These are phyloP conservation scores for Sceloporus tristichus DNA, from an alignment of 2,113 vertebrate genomes.

Conservation along the genomic window DNA sequence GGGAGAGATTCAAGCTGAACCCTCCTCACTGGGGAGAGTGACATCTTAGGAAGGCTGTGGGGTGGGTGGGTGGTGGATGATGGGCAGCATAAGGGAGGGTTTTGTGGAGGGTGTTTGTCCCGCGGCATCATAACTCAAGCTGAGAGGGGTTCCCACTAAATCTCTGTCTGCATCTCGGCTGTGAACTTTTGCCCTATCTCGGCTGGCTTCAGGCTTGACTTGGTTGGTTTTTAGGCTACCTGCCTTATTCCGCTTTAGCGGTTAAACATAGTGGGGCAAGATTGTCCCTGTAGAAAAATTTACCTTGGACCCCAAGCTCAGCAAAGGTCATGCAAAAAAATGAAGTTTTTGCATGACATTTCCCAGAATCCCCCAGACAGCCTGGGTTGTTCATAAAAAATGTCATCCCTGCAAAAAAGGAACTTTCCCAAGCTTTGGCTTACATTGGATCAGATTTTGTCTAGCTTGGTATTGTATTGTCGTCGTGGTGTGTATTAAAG, in stretches of 20 bases:
- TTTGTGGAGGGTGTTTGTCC: constrained; percentile 28
- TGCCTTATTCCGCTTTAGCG: not conserved
- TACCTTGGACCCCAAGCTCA: too few relatives aligned
- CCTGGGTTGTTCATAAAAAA: too few relatives aligned
- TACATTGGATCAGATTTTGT: too few relatives aligned
- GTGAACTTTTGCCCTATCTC: constrained; percentile 33
- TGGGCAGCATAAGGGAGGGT: not conserved
- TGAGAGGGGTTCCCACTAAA: constrained; percentile 36
- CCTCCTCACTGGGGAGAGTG: not conserved
- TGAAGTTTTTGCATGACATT: too few relatives aligned
- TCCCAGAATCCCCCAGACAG: too few relatives aligned
- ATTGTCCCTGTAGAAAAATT: not conserved
- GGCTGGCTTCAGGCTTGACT: not conserved
- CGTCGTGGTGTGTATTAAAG: too few relatives aligned
- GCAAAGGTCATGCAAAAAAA: too few relatives aligned
- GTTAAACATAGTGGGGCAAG: not conserved
- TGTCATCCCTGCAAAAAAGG: too few relatives aligned
- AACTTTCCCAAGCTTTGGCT: too few relatives aligned
- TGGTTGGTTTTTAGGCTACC: not conserved
- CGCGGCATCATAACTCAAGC: constrained; percentile 18
- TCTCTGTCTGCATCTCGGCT: constrained; percentile 31
- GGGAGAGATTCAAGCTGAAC: not conserved
- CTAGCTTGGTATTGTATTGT: too few relatives aligned
- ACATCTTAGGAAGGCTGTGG: not conserved
- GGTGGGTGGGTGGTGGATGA: not conserved